Conservation (phyloP, 2,888 invertebrate genomes). For the Amiota mariae region DNA sequence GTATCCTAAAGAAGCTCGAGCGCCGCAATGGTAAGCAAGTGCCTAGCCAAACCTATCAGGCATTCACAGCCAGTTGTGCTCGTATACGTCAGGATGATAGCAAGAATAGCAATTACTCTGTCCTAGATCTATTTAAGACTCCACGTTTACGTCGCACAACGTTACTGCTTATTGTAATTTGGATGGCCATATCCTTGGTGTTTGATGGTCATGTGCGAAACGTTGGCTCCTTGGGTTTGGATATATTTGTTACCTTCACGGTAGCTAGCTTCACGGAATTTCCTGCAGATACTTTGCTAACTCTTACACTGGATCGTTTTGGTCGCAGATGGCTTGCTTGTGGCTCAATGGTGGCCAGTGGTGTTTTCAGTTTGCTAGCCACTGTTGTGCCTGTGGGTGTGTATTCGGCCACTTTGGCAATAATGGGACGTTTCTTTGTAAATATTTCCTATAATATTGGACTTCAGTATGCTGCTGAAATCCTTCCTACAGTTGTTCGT, state of each 20-base stretch:
- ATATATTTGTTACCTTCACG: conserved; percentile 89
- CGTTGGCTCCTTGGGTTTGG: conserved; percentile 86
- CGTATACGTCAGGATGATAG: conserved; percentile 82
- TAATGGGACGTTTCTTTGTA: conserved; percentile 87
- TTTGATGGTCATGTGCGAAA: conserved; percentile 93
- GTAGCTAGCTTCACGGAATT: conserved; percentile 88
- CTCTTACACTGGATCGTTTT: conserved; percentile 82
- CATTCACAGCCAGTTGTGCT: conserved; percentile 80
- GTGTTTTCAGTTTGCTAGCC: conserved; percentile 85
- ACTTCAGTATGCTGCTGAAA: conserved; percentile 90
- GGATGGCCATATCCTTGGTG: conserved; percentile 92
- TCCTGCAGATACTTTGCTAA: conserved; percentile 88
- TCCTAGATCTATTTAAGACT: conserved; percentile 85
- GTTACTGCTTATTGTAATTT: conserved; percentile 85
- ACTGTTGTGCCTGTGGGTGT: conserved; percentile 83
- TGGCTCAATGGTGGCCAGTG: conserved; percentile 86
- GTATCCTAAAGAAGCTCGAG: conserved; percentile 86
- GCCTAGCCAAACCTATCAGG: conserved; percentile 81
- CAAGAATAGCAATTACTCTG: conserved; percentile 82
- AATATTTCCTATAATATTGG: conserved; percentile 94
- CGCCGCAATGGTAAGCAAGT: conserved; percentile 84
- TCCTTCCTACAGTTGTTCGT: conserved; percentile 89
- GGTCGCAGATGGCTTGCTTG: conserved; percentile 90
- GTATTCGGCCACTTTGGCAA: conserved; percentile 84
- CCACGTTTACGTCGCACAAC: conserved; percentile 85